Evolutionary conservation across 2,888 invertebrate species (phyloP), one percentile per base, ranked within the genome.

Genomic region (Acrobasis repandana): DNA sequence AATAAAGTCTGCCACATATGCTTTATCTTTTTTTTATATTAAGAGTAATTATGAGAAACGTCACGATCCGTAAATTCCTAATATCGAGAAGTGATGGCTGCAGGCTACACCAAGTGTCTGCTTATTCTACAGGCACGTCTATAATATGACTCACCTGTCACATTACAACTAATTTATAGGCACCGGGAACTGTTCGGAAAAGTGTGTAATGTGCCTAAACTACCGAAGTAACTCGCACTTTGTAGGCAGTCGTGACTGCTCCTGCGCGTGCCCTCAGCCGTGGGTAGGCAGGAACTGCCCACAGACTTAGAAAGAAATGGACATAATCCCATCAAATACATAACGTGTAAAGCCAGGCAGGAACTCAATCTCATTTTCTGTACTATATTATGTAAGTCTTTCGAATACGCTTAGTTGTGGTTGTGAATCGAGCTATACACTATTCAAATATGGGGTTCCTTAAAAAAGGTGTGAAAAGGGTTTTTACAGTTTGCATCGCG

Each of bases 211-310:
- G 11, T 38, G 38, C 38, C 54, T 54, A 38, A 54, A 54, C 18
- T 28, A 28, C 28, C 28, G 28, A 28, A 28, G 28, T 28, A 54
- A 38, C 54, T 54, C 18, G 38, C 52, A 54, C 11, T 52, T 54
- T 54, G 16, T 18, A 18, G 52, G 8, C 15, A 52, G 54, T 54
- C 54, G 54, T 54, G 54, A 54, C 54, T 20, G 54, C 54, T 43
- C 54, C 54, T 38, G 54, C 54, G 14, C 18, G 16, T 18, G 54
- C 38, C 38, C 54, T 38, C 16, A 43, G 54, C 14, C 43, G 18
- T 43, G n/a, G 43, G n/a, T 43, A 43, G 43, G 14, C 8, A 54
- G 38, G 14, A 52, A 16, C 15, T 38, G 38, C 0, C 11, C 36
- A 20, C 10, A 38, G 54, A 54, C 20, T 18, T 18, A 38, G 3